Conservation (phyloP, 2,797 vertebrate genomes). For the Echeneis naucrates region DNA sequence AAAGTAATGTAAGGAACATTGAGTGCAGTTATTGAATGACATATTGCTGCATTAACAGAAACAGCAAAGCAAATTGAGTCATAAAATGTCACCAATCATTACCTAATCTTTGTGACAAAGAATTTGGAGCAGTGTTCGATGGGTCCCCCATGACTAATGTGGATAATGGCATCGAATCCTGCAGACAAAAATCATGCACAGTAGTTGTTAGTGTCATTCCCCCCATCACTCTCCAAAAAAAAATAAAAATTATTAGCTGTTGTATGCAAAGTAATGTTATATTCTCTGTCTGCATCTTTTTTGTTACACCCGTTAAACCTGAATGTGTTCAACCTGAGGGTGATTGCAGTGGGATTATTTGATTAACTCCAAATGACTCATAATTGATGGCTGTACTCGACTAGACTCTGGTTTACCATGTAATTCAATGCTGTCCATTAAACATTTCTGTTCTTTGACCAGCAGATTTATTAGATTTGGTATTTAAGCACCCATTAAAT, state of each 20-base stretch:
- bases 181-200: slow-evolving; percentile 19
- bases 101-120: slow-evolving; percentile 92
- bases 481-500: neutral
- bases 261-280: neutral
- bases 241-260: neutral
- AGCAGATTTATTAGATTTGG: neutral
- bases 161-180: slow-evolving; percentile 92
- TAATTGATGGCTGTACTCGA: neutral
- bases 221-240: too few species aligned
- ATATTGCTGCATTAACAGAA: neutral
- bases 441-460: neutral
- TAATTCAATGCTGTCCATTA: neutral
- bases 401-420: neutral
- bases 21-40: too few species aligned
- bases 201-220: slow-evolving; percentile 2
- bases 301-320: neutral
- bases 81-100: slow-evolving; percentile 22
- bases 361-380: too few species aligned
- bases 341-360: too few species aligned
- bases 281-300: neutral
- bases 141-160: slow-evolving; percentile 90
- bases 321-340: neutral
- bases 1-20: too few species aligned
- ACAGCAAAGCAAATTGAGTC: neutral
- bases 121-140: slow-evolving; percentile 87